Evolutionary conservation across 2,797 vertebrate species (phyloP), one percentile per base, ranked within the genome.

Genomic region (Semotilus atromaculatus): DNA sequence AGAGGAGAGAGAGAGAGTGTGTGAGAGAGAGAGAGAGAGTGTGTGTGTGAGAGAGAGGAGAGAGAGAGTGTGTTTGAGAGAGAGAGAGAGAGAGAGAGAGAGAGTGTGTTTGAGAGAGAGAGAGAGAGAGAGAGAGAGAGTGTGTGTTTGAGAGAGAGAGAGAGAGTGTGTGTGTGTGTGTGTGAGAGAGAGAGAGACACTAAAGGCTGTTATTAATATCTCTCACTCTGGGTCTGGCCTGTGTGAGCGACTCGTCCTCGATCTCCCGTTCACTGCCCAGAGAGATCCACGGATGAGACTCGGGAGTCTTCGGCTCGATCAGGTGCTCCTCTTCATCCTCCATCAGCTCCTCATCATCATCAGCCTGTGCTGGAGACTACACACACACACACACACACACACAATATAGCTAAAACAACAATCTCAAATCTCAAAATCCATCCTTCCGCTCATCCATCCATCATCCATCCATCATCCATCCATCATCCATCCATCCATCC

Each of bases 221-320:
- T 73, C 1, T 71, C 75, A 97, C 97, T 96, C 94, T 96, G 73
- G 88, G 90, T 92, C 90, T 92, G 36, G 91, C 88, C 34, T 95
- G 94, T 80, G 87, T 96, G 82, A 95, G 38, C 3, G 94, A 94
- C 91, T 97, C 97, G 48, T 97, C 95, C 34, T 97, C 96, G 79
- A 99, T 95, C 95, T 99, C 98, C 85, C 90, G 90, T 89, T 98
- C 97, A 0, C 97, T 99, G 76, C 97, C 97, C 77, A 98, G 93
- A 78, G 96, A 96, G 79, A 97, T 83, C 98, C 98, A 99, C 0
- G 90, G 89, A 90, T 93, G 96, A 77, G 87, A 90, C 82, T 94
- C 86, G 29, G 95, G 92, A 45, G 92, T 94, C 71, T 90, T 92
- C 58, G 5, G 53, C 19, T 71, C 16, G 7, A 87, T 1, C 34